Evolutionary conservation across 2,888 invertebrate genomes (phyloP).

Genomic region (Orgyia antiqua): DNA sequence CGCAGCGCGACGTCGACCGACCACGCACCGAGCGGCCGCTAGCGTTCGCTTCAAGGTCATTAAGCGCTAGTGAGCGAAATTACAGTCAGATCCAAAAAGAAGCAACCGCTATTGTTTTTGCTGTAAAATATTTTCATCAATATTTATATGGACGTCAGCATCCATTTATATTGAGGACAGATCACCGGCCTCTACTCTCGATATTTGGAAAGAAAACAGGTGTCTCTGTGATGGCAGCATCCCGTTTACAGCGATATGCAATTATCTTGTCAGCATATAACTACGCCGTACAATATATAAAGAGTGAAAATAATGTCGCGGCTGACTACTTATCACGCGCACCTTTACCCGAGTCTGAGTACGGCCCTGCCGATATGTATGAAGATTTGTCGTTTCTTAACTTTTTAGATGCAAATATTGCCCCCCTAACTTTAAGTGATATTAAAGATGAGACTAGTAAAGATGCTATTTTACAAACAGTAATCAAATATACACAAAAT

Average conservation of each 20-base stretch:
- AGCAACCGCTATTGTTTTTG: not conserved
- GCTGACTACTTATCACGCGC: not conserved
- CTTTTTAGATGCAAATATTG: not conserved
- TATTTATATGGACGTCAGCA: not conserved
- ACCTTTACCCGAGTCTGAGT: not conserved
- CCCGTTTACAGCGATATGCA: not conserved
- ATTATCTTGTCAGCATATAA: not conserved
- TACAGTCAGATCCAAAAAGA: not conserved
- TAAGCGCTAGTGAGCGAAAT: not conserved
- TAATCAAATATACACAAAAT: not conserved
- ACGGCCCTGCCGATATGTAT: too few species aligned
- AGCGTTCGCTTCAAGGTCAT: not conserved
- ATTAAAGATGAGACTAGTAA: not conserved
- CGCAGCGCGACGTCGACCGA: not conserved
- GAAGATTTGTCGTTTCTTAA: not conserved
- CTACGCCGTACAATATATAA: not conserved
- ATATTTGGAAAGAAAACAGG: not conserved
- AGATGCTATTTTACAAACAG: not conserved
- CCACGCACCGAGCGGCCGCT: not conserved
- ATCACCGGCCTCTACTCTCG: not conserved
- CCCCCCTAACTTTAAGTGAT: not conserved
- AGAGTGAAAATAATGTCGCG: not conserved
- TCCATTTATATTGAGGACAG: constrained; percentile 1
- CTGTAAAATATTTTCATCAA: not conserved
- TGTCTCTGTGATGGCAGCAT: too few species aligned